Percentiles rank a stretch among this genome's conserved stretches.
These are phyloP conservation scores for Morus bassanus DNA, from an alignment of 2,797 vertebrate genomes.

Conservation along the genomic window DNA sequence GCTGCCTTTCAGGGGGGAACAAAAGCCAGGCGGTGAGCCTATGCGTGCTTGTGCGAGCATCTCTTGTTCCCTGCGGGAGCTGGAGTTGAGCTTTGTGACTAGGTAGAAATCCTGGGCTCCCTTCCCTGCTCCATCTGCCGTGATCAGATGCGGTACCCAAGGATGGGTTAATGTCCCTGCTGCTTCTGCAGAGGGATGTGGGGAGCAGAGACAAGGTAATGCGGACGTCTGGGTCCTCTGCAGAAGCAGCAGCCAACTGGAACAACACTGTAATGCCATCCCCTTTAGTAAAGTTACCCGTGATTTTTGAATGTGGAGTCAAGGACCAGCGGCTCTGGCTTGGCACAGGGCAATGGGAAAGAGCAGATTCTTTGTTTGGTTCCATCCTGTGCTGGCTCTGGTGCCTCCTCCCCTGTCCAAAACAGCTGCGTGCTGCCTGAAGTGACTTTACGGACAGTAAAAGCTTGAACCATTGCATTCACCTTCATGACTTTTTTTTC, in stretches of 20 bases:
- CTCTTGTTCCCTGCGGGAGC: not conserved
- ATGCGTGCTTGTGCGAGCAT: not conserved
- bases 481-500: not conserved
- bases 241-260: constrained; percentile 14
- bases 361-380: constrained; percentile 25
- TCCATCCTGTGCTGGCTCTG: not conserved
- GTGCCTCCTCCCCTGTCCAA: not conserved
- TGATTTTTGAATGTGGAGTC: not conserved
- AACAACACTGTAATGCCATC: not conserved
- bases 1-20: constrained; percentile 4
- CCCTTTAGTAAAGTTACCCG: not conserved
- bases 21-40: not conserved
- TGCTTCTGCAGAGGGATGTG: not conserved
- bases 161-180: not conserved
- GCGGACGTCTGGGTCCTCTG: not conserved
- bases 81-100: not conserved
- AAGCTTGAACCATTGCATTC: not conserved
- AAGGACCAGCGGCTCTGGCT: not conserved
- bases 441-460: not conserved
- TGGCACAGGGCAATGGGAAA: constrained; percentile 38
- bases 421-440: not conserved
- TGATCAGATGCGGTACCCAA: rapidly evolving
- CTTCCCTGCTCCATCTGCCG: rapidly evolving
- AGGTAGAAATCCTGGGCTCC: not conserved
- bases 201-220: not conserved